Conservation (phyloP, 2,888 invertebrate species). For the Chymomyza amoena region DNA sequence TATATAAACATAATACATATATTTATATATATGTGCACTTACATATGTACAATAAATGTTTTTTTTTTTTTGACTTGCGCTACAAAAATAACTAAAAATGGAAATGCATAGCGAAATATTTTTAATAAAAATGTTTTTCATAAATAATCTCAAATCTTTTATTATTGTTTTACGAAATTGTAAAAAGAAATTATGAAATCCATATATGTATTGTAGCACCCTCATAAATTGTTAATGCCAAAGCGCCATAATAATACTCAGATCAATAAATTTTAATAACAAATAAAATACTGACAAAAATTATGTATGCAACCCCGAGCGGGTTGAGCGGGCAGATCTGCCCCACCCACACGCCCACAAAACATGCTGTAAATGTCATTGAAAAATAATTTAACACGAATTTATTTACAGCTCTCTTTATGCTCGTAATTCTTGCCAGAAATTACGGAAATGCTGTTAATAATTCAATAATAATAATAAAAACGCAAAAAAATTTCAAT, state of each 20-base stretch:
- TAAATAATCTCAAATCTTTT: constrained; percentile 3
- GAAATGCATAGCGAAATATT: constrained; percentile 41
- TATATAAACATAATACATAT: background rate
- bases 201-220: constrained; percentile 11
- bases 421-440: constrained; percentile 60
- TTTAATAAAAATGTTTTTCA: constrained; percentile 30
- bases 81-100: constrained; percentile 24
- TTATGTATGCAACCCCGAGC: constrained; percentile 54
- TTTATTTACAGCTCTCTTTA: constrained; percentile 54
- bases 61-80: constrained; percentile 11
- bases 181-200: constrained; percentile 1
- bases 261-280: constrained; percentile 48
- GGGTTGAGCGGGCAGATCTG: too few species aligned
- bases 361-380: constrained; percentile 66
- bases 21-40: too few species aligned
- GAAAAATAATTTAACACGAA: constrained; percentile 43
- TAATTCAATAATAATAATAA: constrained; percentile 47
- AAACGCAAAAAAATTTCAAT: constrained; percentile 43
- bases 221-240: constrained; percentile 60
- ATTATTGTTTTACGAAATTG: background rate
- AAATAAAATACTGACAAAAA: constrained; percentile 17
- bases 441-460: constrained; percentile 50
- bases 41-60: constrained; percentile 1
- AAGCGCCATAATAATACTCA: constrained; percentile 18
- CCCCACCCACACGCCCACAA: constrained; percentile 16